phyloP scores from a whole-genome alignment of 2,113 vertebrate species.

The Coryphaenoides rupestris region DNA sequence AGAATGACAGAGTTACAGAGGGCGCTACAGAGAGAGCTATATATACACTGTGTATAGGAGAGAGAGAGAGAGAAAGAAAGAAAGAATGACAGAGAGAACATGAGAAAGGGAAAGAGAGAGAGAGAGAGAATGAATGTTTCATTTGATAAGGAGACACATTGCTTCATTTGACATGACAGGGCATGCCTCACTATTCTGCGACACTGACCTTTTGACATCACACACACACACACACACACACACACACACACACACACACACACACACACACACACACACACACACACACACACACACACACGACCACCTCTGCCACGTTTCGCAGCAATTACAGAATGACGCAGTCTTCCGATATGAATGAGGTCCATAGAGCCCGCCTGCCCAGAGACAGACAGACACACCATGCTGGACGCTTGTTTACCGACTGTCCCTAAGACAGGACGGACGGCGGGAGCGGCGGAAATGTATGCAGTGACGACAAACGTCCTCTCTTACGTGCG shows the following conservation, averaged over 20 bases:
- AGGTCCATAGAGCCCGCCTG: constrained; percentile 30
- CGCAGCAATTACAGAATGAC: constrained; percentile 43
- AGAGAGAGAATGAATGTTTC: constrained; percentile 16
- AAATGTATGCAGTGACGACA: constrained; percentile 52
- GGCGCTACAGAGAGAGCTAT: no score
- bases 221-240: not conserved
- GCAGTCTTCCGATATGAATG: constrained; percentile 47
- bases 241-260: constrained; percentile 6
- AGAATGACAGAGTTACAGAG: constrained; percentile 1
- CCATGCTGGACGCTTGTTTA: not conserved
- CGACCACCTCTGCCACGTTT: constrained; percentile 13
- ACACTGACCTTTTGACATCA: constrained; percentile 29
- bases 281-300: not conserved
- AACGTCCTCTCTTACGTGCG: constrained; percentile 44
- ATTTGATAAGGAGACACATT: constrained; percentile 20
- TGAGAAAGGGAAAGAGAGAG: no score
- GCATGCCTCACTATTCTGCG: constrained; percentile 26
- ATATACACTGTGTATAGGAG: not conserved
- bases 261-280: constrained; percentile 9
- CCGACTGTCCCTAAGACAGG: not conserved
- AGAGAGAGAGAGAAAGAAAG: not conserved
- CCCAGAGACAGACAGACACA: constrained; percentile 53
- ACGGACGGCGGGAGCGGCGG: constrained; percentile 26
- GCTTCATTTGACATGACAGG: constrained; percentile 32
- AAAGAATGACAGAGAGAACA: not conserved